These are phyloP conservation scores for Uloborus plumipes DNA, from an alignment of 2,888 invertebrate genomes.

Conservation along the genomic window DNA sequence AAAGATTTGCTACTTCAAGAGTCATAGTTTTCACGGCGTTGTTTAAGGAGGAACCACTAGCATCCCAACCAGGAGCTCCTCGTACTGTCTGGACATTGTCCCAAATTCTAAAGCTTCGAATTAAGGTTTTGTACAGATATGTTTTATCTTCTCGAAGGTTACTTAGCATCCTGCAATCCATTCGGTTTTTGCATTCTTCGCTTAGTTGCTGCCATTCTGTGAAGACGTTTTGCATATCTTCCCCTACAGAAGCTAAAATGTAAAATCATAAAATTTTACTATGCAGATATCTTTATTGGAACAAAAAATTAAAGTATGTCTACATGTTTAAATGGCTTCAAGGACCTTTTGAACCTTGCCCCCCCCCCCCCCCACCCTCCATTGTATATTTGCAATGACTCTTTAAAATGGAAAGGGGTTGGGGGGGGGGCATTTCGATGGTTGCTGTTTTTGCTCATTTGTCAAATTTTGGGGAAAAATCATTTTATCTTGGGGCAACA, in stretches of 20 bases:
- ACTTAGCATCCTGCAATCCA: neutral
- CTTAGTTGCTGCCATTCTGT: conserved; percentile 12
- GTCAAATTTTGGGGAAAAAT: too few relatives aligned
- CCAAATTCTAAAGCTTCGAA: conserved; percentile 27
- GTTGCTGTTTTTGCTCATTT: too few relatives aligned
- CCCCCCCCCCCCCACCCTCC: too few relatives aligned
- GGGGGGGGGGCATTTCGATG: too few relatives aligned
- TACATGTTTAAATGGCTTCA: too few relatives aligned
- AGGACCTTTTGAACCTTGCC: too few relatives aligned
- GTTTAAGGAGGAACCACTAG: conserved; percentile 6
- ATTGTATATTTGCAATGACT: too few relatives aligned
- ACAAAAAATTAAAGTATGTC: too few relatives aligned
- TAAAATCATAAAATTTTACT: too few relatives aligned
- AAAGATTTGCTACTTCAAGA: conserved; percentile 1
- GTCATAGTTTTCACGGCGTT: conserved; percentile 10
- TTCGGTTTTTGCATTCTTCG: neutral
- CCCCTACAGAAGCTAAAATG: conserved; percentile 12
- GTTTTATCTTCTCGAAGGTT: neutral
- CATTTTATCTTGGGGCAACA: too few relatives aligned
- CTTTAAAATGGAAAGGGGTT: too few relatives aligned
- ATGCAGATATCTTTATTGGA: too few relatives aligned
- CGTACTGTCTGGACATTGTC: conserved; percentile 11
- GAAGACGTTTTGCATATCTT: conserved; percentile 13
- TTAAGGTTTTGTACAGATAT: conserved; percentile 8
- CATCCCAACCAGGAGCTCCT: conserved; percentile 34